phyloP scores from a whole-genome alignment of 2,113 vertebrate genomes.

The Etheostoma cragini region DNA sequence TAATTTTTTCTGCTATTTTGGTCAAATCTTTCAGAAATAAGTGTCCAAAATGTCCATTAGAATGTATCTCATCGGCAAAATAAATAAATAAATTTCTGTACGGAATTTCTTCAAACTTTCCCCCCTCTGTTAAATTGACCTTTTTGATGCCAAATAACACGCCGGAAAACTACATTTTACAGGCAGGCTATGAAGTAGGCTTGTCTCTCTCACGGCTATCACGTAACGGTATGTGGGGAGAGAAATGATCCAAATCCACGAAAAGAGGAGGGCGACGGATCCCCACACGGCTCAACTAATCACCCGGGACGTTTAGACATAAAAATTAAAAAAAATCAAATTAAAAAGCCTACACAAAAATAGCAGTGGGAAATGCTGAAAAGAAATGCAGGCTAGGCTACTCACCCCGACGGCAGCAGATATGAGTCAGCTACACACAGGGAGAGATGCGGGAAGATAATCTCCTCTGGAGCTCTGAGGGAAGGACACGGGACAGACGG shows the following conservation, averaged over 20 bases:
- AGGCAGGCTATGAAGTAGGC: conserved; percentile 14
- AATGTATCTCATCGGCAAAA: background rate
- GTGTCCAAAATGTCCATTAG: background rate
- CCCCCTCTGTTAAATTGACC: too few species aligned
- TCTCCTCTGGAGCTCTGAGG: conserved; percentile 37
- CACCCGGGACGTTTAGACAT: background rate
- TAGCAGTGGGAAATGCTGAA: background rate
- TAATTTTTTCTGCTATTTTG: too few species aligned
- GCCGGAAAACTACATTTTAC: conserved; percentile 24
- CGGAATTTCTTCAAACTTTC: background rate
- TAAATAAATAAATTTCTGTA: background rate
- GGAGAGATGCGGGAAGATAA: conserved; percentile 48
- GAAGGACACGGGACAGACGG: conserved; percentile 6
- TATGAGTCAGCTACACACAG: conserved; percentile 59
- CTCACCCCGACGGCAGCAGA: conserved; percentile 63
- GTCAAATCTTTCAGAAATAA: too few species aligned
- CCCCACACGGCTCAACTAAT: conserved; percentile 2
- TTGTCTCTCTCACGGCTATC: background rate
- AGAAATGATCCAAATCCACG: conserved; percentile 25
- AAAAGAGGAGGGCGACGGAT: conserved; percentile 31
- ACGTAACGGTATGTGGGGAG: conserved; percentile 54
- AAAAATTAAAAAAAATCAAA: conserved; percentile 16
- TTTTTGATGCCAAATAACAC: background rate
- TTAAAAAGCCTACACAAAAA: background rate
- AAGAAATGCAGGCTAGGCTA: conserved; percentile 42